Evolutionary conservation across 2,113 vertebrate genomes (phyloP), one percentile per base, ranked within the genome.

Genomic region (Pyrgilauda ruficollis): DNA sequence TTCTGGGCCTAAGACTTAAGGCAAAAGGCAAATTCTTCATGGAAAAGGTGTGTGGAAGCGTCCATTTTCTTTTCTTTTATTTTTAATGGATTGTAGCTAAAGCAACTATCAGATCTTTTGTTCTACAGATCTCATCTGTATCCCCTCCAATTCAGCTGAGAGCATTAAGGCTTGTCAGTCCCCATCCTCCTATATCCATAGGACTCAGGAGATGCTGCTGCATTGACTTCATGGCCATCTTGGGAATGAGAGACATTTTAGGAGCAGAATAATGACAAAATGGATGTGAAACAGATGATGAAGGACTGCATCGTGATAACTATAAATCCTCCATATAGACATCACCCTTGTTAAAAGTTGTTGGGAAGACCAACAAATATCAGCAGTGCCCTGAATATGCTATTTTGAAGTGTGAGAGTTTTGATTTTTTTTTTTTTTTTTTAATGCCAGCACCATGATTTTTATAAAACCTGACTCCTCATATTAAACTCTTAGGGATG

Each of bases 251-350:
- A 84, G 52, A 70, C 22, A 64, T 84, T 94, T 92, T 58, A 73
- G 68, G 7, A 91, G 11, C 37, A 84, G 64, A 89, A 84, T 27
- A 95, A 87, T 59, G 27, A 59, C 73, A 90, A 93, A 93, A 93
- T 52, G 35, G 24, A 70, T 52, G 30, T 47, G 80, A 70, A 89
- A 56, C 21, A 62, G 20, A 67, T 84, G 55, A 93, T 43, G 39
- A 91, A 67, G 10, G 43, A 27, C 13, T 64, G 27, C 46, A 43
- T 70, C 1, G 0, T 90, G 43, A 31, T 64, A 33, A 84, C 16
- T 47, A 41, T 33, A 84, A 74, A 87, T 31, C 17, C 11, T 21
- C 7, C 22, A 52, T 78, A 41, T 89, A 90, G 4, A 27, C 31
- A 26, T 8, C 22, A 77, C 28, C 52, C 14, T 59, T 70, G 35